Evolutionary conservation across 2,797 vertebrate genomes (phyloP).

Genomic region (Poeciliopsis infans): DNA sequence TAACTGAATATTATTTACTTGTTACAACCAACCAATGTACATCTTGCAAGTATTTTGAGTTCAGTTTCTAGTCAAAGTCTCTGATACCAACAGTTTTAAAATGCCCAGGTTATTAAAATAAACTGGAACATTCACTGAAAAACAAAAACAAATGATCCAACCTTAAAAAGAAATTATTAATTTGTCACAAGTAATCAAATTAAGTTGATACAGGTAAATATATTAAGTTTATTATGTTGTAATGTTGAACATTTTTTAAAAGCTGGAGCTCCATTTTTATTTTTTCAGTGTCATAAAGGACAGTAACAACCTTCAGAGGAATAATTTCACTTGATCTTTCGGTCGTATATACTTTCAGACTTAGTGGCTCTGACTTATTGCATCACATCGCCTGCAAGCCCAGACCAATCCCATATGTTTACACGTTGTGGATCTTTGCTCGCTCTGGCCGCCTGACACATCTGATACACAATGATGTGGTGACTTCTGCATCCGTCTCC

Average conservation of each 20-base stretch:
- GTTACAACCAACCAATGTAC: too few species aligned
- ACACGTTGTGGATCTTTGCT: not conserved
- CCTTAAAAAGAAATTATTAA: too few species aligned
- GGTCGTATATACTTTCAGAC: not conserved
- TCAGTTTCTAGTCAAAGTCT: not conserved
- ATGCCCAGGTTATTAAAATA: not conserved
- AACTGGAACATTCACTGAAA: not conserved
- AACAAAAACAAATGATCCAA: too few species aligned
- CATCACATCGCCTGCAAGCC: conserved; percentile 1
- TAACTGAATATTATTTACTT: too few species aligned
- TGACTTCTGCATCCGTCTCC: not conserved
- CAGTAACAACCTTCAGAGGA: not conserved
- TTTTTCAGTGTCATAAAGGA: not conserved
- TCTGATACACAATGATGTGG: not conserved
- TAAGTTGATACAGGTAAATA: too few species aligned
- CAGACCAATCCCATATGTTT: not conserved
- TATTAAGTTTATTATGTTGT: too few species aligned
- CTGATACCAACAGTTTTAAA: not conserved
- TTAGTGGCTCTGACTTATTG: not conserved
- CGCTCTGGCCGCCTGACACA: not conserved
- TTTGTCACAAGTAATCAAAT: too few species aligned
- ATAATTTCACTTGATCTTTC: not conserved
- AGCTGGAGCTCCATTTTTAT: too few species aligned
- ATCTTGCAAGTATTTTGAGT: not conserved
- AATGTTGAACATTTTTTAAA: too few species aligned